Percentiles rank a stretch among this genome's conserved stretches.
phyloP scores from a whole-genome alignment of 1,140 invertebrate species.

The Drosophila littoralis region DNA sequence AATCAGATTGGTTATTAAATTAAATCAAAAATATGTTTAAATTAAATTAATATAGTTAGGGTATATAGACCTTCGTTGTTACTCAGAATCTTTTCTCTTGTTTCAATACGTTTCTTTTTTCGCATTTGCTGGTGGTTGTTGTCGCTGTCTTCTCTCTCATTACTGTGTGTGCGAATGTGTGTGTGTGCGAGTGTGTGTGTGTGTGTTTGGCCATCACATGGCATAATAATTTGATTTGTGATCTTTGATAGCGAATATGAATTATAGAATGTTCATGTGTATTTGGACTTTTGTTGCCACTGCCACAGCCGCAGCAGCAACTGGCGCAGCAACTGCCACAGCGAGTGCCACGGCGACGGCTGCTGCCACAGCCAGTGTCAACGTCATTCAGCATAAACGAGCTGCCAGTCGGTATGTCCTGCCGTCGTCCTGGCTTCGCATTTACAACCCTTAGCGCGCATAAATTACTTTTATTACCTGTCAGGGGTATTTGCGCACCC shows the following conservation, averaged over 20 bases:
- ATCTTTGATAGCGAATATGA: slow-evolving; percentile 81
- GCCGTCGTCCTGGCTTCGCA: slow-evolving; percentile 59
- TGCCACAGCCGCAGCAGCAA: no score
- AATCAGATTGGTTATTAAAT: no score
- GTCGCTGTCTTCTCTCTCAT: slow-evolving; percentile 21
- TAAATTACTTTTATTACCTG: slow-evolving; percentile 84
- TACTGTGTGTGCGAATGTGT: slow-evolving; percentile 8
- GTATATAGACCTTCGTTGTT: background rate
- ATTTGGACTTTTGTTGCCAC: slow-evolving; percentile 1
- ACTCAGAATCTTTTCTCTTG: background rate
- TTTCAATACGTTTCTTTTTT: slow-evolving; percentile 13
- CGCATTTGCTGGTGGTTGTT: slow-evolving; percentile 37
- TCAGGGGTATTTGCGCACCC: slow-evolving; percentile 76
- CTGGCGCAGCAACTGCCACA: slow-evolving; percentile 10
- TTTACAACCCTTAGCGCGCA: slow-evolving; percentile 81
- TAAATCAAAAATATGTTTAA: no score
- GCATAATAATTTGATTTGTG: slow-evolving; percentile 84
- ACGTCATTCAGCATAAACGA: slow-evolving; percentile 76
- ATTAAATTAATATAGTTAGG: background rate
- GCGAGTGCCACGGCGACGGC: slow-evolving; percentile 22
- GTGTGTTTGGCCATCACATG: slow-evolving; percentile 66
- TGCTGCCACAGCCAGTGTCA: slow-evolving; percentile 55
- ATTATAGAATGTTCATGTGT: slow-evolving; percentile 69
- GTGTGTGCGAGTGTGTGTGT: slow-evolving; percentile 13
- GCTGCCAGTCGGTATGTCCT: slow-evolving; percentile 56